Evolutionary conservation across 1,140 invertebrate species (phyloP), one percentile per base, ranked within the genome.

Genomic region (Ceratina calcarata): DNA sequence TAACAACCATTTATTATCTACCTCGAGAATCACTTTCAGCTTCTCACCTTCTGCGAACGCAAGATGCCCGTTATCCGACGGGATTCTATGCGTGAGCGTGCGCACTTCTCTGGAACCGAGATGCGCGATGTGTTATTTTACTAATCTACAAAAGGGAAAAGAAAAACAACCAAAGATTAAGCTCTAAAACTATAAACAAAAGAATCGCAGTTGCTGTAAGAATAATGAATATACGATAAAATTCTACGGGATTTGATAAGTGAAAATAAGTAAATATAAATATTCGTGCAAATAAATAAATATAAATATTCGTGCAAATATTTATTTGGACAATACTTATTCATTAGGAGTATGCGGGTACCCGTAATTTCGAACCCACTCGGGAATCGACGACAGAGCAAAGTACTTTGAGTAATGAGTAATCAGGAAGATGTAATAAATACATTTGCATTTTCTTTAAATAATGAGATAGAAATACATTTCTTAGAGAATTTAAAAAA

Each of bases 21-120:
- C 96, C 84, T 97, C 96, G 37, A 97, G 91, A 57, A 97, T 95
- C 4, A 97, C 94, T 82, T 95, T 95, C 27, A 97, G 91, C 65
- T 94, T 94, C 84, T 97, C 96, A 1, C 96, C 96, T 88, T 96
- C 96, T 84, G 95, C 96, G 92, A 96, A 97, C 20, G 96, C 95
- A n/a, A 97, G 91, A 86, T 97, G 96, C 53, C 96, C 96, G 57
- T 95, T 96, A 86, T 96, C 95, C 2, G 96, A 95, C 16, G 96
- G 95, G 70, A 96, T 89, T 83, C 96, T 93, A 86, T 97, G 96
- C 88, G 95, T 95, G 16, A 97, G 89, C 3, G 96, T 96, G 88
- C 95, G 94, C 49, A 96, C 96, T 87, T 95, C 94, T 90, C 96
- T 97, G 92, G 6, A 93, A 94, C 78, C 84, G 80, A 87, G 78